Conservation (phyloP, 2,113 vertebrate species). For the Paramisgurnus dabryanus region DNA sequence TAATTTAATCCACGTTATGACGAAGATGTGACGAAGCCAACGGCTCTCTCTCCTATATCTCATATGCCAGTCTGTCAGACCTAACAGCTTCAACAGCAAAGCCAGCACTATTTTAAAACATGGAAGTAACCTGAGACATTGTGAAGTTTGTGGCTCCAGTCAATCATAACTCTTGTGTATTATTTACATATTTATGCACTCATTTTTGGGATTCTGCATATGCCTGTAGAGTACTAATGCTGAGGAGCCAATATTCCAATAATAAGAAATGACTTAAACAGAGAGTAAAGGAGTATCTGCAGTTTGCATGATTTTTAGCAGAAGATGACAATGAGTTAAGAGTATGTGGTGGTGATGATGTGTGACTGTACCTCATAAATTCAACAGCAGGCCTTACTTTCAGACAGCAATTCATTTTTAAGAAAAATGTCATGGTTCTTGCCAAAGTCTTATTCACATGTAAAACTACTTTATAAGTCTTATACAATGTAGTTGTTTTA, state of each 20-base stretch:
- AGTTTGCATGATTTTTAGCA: background rate
- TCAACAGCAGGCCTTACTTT: constrained; percentile 1
- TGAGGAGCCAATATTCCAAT: background rate
- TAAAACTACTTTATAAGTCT: background rate
- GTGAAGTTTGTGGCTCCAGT: constrained; percentile 59
- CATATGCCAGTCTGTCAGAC: constrained; percentile 27
- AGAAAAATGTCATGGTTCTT: constrained; percentile 8
- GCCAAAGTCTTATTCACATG: constrained; percentile 9
- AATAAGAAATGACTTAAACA: background rate
- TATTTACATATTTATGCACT: constrained; percentile 49
- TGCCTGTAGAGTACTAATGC: background rate
- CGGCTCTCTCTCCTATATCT: constrained; percentile 46
- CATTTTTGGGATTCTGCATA: constrained; percentile 8
- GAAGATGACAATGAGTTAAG: constrained; percentile 20
- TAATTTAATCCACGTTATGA: constrained; percentile 49
- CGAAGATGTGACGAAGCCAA: constrained; percentile 40
- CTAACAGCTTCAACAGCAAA: constrained; percentile 56
- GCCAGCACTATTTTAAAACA: constrained; percentile 74
- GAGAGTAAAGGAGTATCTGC: background rate
- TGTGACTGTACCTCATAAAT: background rate
- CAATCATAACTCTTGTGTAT: constrained; percentile 60
- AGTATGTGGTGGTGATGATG: constrained; percentile 1
- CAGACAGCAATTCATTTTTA: constrained; percentile 7
- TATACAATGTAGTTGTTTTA: background rate
- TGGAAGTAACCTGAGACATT: constrained; percentile 69